Conservation (phyloP, 2,113 vertebrate species). For the Aspidoscelis tigris region DNA sequence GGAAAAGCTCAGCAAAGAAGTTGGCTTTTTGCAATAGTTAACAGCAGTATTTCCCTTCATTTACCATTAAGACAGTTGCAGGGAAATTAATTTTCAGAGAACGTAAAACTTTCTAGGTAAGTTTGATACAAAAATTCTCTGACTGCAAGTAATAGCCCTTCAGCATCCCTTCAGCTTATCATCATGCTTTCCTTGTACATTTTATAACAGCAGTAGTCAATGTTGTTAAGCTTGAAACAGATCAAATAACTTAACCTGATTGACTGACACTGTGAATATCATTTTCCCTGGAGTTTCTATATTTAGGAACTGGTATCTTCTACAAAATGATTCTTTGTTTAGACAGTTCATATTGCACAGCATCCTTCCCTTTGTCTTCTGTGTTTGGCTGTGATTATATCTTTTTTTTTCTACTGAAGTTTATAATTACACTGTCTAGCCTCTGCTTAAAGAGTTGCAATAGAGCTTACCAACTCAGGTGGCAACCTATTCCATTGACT, state of each 20-base stretch:
- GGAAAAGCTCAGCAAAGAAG: not conserved
- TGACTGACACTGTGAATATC: slow-evolving; percentile 8
- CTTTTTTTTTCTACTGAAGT: not conserved
- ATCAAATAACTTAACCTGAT: slow-evolving; percentile 13
- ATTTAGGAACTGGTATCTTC: not conserved
- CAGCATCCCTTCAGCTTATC: not conserved
- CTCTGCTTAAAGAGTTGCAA: too few relatives aligned
- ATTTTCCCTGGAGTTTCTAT: not conserved
- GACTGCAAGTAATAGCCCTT: not conserved
- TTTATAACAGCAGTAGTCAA: slow-evolving; percentile 9
- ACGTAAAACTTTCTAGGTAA: not conserved
- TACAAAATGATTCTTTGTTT: not conserved
- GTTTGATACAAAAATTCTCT: not conserved
- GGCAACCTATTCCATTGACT: too few relatives aligned
- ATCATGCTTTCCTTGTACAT: not conserved
- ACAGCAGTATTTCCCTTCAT: not conserved
- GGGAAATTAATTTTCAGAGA: not conserved
- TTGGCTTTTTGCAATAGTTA: not conserved
- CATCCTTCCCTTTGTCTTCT: not conserved
- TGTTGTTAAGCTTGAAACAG: slow-evolving; percentile 7
- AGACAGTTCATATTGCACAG: not conserved
- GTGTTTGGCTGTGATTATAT: not conserved
- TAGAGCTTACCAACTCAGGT: too few relatives aligned
- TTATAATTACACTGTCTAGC: not conserved
- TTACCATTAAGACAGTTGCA: not conserved